A percentile compares a stretch with the other conserved stretches of the same genome.
These are phyloP conservation scores for Crax fasciolata DNA, from an alignment of 2,797 vertebrate species.

Conservation along the genomic window DNA sequence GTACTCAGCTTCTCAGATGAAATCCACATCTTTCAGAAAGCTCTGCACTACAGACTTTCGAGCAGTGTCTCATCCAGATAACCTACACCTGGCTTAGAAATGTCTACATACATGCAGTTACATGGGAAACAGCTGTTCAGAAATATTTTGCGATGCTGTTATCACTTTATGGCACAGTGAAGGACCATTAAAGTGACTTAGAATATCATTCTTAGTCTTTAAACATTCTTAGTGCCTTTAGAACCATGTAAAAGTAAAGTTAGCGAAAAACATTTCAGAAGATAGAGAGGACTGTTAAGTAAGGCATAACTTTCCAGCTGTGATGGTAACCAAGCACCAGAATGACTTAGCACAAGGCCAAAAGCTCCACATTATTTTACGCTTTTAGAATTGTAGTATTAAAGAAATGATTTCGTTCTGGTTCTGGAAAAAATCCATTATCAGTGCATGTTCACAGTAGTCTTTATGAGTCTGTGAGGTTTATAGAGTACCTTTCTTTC, in stretches of 20 bases:
- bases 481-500: not conserved
- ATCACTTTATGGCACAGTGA: not conserved
- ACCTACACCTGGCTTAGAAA: not conserved
- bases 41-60: not conserved
- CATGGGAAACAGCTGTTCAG: not conserved
- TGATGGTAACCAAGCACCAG: not conserved
- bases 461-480: not conserved
- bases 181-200: not conserved
- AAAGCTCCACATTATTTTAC: not conserved
- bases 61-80: not conserved
- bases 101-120: not conserved
- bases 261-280: not conserved
- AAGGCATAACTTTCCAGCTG: not conserved
- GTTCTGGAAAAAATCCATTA: not conserved
- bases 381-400: not conserved
- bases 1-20: not conserved
- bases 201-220: not conserved
- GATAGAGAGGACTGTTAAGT: not conserved
- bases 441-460: not conserved
- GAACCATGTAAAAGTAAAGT: not conserved
- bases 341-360: not conserved
- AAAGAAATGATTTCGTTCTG: not conserved
- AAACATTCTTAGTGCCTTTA: not conserved
- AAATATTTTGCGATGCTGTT: not conserved
- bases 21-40: not conserved